Evolutionary conservation across 2,113 vertebrate genomes (phyloP), one percentile per base, ranked within the genome.

Genomic region (Xenopus tropicalis): DNA sequence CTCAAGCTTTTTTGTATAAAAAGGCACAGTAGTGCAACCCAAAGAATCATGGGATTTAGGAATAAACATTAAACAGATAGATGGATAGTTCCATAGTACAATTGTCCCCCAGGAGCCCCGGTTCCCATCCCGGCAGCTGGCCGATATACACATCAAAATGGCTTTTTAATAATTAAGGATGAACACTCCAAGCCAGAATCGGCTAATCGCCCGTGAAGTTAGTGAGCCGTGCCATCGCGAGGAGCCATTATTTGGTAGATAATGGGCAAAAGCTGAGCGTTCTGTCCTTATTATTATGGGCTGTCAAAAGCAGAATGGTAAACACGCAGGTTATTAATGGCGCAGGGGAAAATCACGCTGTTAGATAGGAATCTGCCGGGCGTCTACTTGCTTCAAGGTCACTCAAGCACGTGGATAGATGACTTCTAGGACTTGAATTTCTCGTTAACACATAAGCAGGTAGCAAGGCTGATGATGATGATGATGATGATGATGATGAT

Each of bases 261-360:
- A 68, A 68, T 68, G 66, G 66, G 56, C 19, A 25, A 12, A 24
- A 54, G 48, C 24, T 9, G 21, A 22, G 23, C 46, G 13, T 68
- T 69, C 57, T 58, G 44, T 69, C 61, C 16, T 48, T 48, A 48
- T 48, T 48, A 71, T 71, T 61, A 71, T 43, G 51, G 23, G 16
- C 44, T 62, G 58, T 71, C 69, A 71, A 1, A 61, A 44, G 21
- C 25, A 22, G 48, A n/a, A 61, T 51, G 42, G 23, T 71, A 62
- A 71, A 20, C 43, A 71, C 20, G 19, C 56, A 25, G 58, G 22
- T 71, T 71, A 61, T 51, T 23, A 51, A 21, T 21, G 63, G 29
- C 19, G 14, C 6, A 14, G 58, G 16, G 61, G 63, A 44, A 14
- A 64, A 37, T 43, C 63, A 12, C 14, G 11, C 11, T 14, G 19